These are phyloP conservation scores for Ibidorhyncha struthersii DNA, from an alignment of 2,113 vertebrate genomes.

Conservation along the genomic window DNA sequence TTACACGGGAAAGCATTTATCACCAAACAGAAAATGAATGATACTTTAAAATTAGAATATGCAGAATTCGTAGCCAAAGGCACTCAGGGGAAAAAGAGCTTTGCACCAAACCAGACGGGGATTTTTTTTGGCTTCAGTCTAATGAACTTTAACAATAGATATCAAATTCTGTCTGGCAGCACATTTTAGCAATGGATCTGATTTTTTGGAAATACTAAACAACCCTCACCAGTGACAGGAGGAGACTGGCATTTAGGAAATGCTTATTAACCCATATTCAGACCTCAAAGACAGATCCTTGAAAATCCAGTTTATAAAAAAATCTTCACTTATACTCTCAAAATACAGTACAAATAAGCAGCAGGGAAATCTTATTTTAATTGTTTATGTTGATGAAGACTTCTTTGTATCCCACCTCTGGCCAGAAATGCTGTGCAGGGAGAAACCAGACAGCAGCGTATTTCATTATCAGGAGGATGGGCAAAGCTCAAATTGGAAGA, in stretches of 20 bases:
- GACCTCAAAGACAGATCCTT: neutral
- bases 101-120: constrained; percentile 56
- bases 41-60: constrained; percentile 71
- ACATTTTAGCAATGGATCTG: constrained; percentile 15
- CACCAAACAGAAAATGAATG: constrained; percentile 67
- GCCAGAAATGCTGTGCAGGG: neutral
- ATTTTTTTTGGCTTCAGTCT: constrained; percentile 55
- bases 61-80: constrained; percentile 65
- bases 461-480: neutral
- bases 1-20: constrained; percentile 58
- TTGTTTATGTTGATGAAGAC: neutral
- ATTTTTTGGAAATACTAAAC: constrained; percentile 33
- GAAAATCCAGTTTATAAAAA: neutral
- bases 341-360: neutral
- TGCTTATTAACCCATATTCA: neutral
- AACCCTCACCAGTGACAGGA: neutral
- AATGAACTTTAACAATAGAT: constrained; percentile 62
- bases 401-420: neutral
- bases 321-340: neutral
- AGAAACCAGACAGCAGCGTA: neutral
- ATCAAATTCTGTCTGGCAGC: constrained; percentile 58
- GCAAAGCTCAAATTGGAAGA: neutral
- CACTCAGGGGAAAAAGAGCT: constrained; percentile 52
- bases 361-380: neutral
- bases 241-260: neutral